These are phyloP conservation scores for Andrena minutula DNA, from an alignment of 2,888 invertebrate species.

Conservation along the genomic window DNA sequence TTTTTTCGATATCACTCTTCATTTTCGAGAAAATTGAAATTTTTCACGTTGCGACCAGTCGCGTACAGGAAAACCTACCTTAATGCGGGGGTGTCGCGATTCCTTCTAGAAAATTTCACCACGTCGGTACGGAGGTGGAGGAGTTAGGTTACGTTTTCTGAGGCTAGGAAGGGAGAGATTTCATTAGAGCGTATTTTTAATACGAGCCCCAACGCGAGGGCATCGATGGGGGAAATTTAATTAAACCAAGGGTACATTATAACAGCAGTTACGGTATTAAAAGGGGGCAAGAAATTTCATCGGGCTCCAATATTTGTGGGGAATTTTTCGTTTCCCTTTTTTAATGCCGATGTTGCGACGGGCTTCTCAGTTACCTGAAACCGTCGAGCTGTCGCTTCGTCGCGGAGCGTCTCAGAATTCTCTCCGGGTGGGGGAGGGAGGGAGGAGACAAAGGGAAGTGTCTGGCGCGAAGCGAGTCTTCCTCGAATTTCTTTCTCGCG, in stretches of 20 bases:
- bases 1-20: no score
- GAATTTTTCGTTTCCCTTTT: background rate
- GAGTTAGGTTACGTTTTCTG: background rate
- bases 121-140: background rate
- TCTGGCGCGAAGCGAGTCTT: background rate
- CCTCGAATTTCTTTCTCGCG: background rate
- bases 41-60: no score
- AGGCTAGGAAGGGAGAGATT: background rate
- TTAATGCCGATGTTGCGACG: background rate
- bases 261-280: background rate
- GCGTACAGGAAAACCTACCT: no score
- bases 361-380: background rate
- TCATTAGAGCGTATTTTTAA: constrained; percentile 24
- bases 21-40: no score
- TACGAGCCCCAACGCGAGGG: constrained; percentile 1
- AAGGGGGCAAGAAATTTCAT: constrained; percentile 18
- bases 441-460: background rate
- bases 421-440: background rate
- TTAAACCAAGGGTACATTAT: constrained; percentile 17
- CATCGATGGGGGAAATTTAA: constrained; percentile 43
- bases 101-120: background rate
- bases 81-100: background rate
- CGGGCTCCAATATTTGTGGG: background rate
- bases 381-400: background rate
- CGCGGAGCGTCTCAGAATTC: background rate